These are phyloP conservation scores for Philotrypesis tridentata DNA, from an alignment of 1,140 invertebrate species.

Conservation along the genomic window DNA sequence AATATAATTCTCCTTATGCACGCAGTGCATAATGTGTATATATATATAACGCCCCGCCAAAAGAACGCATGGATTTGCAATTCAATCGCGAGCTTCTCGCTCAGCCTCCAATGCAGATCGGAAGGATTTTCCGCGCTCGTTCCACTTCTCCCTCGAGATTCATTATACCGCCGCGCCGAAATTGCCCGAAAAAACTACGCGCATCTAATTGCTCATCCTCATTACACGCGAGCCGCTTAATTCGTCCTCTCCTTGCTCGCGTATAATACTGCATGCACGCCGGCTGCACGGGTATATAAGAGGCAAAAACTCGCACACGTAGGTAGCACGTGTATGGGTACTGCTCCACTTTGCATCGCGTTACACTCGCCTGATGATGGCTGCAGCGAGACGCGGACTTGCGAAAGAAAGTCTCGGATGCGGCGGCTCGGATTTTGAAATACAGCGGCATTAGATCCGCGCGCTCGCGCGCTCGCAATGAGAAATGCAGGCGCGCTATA, in stretches of 20 bases:
- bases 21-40: no score
- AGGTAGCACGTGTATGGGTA: background rate
- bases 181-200: background rate
- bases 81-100: no score
- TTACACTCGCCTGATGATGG: no score
- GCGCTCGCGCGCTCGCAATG: background rate
- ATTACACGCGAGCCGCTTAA: no score
- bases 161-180: background rate
- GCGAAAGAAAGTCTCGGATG: constrained; percentile 14
- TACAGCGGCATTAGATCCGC: constrained; percentile 15
- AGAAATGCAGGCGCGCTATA: no score
- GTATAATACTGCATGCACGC: no score
- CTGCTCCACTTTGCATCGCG: constrained; percentile 12
- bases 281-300: background rate
- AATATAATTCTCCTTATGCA: background rate
- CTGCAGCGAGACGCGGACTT: no score
- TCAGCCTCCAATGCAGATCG: no score
- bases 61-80: no score
- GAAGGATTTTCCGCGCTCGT: background rate
- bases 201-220: background rate
- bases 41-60: no score
- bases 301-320: background rate
- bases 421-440: background rate
- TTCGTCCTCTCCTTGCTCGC: background rate
- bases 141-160: background rate